Base-by-base conservation (phyloP, 1,140 invertebrate genomes). In the Eufriesea mexicana region DNA sequence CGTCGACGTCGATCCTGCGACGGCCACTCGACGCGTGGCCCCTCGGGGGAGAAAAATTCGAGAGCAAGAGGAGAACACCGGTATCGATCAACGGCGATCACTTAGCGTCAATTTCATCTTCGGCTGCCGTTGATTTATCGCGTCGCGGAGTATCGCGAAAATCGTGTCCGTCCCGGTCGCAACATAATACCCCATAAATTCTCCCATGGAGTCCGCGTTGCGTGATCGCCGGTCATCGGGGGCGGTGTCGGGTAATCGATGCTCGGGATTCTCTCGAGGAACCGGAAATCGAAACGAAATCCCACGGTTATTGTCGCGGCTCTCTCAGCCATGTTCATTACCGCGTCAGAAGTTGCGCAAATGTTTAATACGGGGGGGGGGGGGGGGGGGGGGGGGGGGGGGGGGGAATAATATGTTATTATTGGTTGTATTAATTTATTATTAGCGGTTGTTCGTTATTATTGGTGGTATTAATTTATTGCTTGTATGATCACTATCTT, bases 71-170 rank as follows among this genome's bases (percentile, higher is more conserved):
- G 71, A 67, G 70, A 77, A 85, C 14, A 49, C n/a, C 28, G 35
- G 75, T 77, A 79, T 86, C 66, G 35, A 67, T 76, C 85, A 64
- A 79, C 73, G 59, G 16, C 61, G 84, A 87, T 86, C 86, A 74
- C 71, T 82, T 76, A 76, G 54, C 62, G 79, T 76, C 73, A 83
- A 62, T 83, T 70, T 78, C 81, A 83, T 83, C 81, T 77, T 71
- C n/a, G 23, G n/a, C 9, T 7, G 28, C 35, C 35, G 35, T 35
- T 77, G 81, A 83, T 83, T 83, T 83, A 83, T 83, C 81, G 75
- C n/a, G 20, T 71, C 81, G 55, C 18, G 47, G 12, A 70, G 64
- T 83, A 70, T 70, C 64, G 75, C 51, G 74, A 42, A 70, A 77
- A 83, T 77, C 75, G 75, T 51, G 64, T 61, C 66, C 64, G 47